A percentile compares a stretch with the other conserved stretches of the same genome.
Evolutionary conservation across 2,113 vertebrate species (phyloP).

Genomic region (Loxodonta africana): DNA sequence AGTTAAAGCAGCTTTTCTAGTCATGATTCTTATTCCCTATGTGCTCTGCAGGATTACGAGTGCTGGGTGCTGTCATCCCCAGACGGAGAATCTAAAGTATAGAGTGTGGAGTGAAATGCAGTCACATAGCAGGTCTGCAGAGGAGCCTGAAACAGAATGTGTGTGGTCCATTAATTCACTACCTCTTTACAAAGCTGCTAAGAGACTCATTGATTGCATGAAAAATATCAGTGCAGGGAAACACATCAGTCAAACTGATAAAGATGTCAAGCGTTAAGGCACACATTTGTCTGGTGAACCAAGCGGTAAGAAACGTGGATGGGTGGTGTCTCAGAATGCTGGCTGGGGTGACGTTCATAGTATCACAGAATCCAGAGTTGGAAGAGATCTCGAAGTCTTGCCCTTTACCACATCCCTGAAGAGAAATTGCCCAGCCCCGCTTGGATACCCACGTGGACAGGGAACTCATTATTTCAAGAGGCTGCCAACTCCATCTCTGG

Average conservation of each 20-base stretch:
- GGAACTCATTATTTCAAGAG: neutral
- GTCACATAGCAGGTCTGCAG: constrained; percentile 25
- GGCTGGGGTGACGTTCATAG: neutral
- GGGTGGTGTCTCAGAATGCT: constrained; percentile 37
- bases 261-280: constrained; percentile 60
- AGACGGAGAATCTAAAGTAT: neutral
- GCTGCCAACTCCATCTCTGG: neutral
- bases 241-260: constrained; percentile 70
- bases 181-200: constrained; percentile 35
- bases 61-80: neutral
- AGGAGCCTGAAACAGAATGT: constrained; percentile 47
- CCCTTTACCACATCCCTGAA: neutral
- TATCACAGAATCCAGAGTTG: neutral
- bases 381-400: neutral
- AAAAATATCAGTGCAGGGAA: constrained; percentile 69
- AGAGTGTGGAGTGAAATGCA: constrained; percentile 1
- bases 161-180: constrained; percentile 55
- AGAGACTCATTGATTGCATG: constrained; percentile 41
- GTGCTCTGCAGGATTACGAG: neutral
- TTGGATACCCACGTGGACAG: neutral
- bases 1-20: neutral
- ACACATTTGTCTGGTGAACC: constrained; percentile 47
- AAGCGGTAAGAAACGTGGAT: constrained; percentile 52
- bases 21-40: neutral
- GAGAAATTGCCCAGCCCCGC: neutral